Evolutionary conservation across 2,888 invertebrate genomes (phyloP), one percentile per base, ranked within the genome.

Genomic region (Nemotelus pantherinus): DNA sequence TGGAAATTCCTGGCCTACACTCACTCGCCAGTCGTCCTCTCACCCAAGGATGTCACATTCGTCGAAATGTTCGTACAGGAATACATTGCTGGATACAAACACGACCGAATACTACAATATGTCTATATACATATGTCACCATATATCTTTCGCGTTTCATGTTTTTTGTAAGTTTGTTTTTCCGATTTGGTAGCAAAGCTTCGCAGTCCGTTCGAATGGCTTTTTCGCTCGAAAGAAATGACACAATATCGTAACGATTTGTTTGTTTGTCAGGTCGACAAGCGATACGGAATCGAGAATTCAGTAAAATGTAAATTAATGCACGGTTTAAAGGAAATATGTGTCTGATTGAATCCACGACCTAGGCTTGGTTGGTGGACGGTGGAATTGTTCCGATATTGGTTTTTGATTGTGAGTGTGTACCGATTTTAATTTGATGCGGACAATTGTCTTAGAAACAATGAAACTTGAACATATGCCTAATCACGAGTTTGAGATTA

Each of bases 281-380:
- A 10, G 45, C 47, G 10, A 65, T 45, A 5, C 6, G 65, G 47
- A 65, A 44, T 65, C 6, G 65, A 41, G 47, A 65, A 65, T 44
- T 47, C 65, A 63, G 47, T 41, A 47, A 65, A 47, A 65, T 65
- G 65, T 7, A 65, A 65, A 65, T 65, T 65, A 45, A 65, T 65
- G 44, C 65, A 45, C 65, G 25, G 2, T 41, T 44, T 25, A 45
- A 47, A 65, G 65, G 47, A 45, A 10, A 65, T 65, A 58, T 5
- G 5, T 58, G 25, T 58, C 58, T 58, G 25, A 58, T 58, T 58
- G 10, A 58, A 58, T 58, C 25, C 4, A 58, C 58, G 25, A 25
- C 25, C 25, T 25, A 25, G 25, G 25, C 25, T 25, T 25, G 25
- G 25, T 25, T 25, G 25, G 25, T 25, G 25, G 25, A 25, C 25